These are phyloP conservation scores for Moxostoma hubbsi DNA, from an alignment of 2,797 vertebrate genomes.

Conservation along the genomic window DNA sequence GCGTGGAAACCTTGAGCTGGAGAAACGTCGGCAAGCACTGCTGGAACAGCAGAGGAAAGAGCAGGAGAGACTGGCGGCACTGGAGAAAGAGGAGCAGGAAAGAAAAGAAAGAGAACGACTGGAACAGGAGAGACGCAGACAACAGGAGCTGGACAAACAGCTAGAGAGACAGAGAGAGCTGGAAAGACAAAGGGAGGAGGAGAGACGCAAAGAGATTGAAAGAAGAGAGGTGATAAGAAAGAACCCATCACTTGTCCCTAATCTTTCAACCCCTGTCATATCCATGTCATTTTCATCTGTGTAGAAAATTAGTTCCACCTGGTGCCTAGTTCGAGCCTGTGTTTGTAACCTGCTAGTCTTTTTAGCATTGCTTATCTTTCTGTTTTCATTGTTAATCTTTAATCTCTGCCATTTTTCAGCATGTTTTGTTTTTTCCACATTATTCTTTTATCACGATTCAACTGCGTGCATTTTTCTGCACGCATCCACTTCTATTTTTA, in stretches of 20 bases:
- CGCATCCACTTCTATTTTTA: no score
- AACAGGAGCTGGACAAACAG: slow-evolving; percentile 93
- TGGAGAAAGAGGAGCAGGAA: slow-evolving; percentile 92
- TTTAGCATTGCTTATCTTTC: no score
- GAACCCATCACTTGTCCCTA: not conserved
- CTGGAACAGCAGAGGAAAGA: slow-evolving; percentile 96
- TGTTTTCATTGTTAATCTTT: no score
- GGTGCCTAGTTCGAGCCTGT: no score
- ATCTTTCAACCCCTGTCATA: no score
- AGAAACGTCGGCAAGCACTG: slow-evolving; percentile 92
- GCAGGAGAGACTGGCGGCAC: slow-evolving; percentile 89
- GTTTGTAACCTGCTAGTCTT: no score
- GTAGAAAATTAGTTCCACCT: no score
- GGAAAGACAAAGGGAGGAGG: slow-evolving; percentile 92
- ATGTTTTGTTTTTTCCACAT: no score
- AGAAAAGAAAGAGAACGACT: slow-evolving; percentile 90
- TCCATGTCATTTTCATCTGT: no score
- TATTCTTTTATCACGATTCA: no score
- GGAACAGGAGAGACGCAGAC: slow-evolving; percentile 91
- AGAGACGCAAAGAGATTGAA: slow-evolving; percentile 93
- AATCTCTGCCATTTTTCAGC: no score
- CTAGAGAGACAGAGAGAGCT: slow-evolving; percentile 92
- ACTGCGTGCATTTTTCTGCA: no score
- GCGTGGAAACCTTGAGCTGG: slow-evolving; percentile 94
- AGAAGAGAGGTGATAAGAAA: slow-evolving; percentile 86